Percentiles rank a stretch among this genome's conserved stretches.
These are phyloP conservation scores for Zapornia atra DNA, from an alignment of 2,113 vertebrate genomes.

Conservation along the genomic window DNA sequence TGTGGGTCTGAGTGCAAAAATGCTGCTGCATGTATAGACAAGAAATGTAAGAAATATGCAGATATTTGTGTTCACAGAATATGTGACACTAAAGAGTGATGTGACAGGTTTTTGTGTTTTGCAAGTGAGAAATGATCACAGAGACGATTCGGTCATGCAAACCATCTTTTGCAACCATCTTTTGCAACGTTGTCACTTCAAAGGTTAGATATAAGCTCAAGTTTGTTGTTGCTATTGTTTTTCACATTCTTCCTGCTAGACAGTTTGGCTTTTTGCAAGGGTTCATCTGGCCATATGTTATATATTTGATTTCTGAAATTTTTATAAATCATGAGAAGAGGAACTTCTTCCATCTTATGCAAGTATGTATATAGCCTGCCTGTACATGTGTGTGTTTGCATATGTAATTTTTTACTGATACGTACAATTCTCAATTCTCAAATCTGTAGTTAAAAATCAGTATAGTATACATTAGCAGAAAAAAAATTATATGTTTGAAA, in stretches of 20 bases:
- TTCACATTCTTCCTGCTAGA: background rate
- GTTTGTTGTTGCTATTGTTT: background rate
- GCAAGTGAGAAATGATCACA: background rate
- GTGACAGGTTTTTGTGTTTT: background rate
- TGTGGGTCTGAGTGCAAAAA: background rate
- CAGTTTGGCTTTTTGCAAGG: background rate
- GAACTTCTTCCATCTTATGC: background rate
- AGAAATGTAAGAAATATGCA: background rate
- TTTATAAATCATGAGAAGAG: background rate
- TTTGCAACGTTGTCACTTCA: background rate
- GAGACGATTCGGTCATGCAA: background rate
- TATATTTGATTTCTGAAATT: background rate
- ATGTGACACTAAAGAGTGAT: background rate
- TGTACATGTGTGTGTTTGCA: fast-evolving
- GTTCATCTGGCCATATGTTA: background rate
- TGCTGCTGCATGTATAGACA: background rate
- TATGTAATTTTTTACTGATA: background rate
- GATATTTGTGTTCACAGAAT: background rate
- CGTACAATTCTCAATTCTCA: background rate
- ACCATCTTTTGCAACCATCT: background rate
- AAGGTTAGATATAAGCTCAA: background rate
- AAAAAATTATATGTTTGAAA: background rate
- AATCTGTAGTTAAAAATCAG: background rate
- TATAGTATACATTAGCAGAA: background rate
- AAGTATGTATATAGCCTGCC: background rate